Conservation (phyloP, 53 echinoderm and acorn worm genomes). For the Henricia sp. region DNA sequence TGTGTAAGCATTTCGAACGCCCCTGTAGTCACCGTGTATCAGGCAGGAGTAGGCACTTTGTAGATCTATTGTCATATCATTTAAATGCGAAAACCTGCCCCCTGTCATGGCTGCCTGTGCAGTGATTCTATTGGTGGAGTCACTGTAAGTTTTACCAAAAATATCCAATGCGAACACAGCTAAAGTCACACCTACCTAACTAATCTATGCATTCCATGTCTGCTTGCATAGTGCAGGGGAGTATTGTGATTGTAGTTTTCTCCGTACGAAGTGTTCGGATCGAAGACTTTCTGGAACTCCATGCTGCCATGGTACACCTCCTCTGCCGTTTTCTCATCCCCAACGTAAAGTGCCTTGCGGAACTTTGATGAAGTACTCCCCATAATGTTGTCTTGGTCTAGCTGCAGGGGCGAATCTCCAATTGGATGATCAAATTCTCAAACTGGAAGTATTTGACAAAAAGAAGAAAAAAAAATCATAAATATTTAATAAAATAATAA, state of each 20-base stretch:
- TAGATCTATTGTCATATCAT: too few species aligned
- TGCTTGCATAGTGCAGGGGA: conserved; percentile 84
- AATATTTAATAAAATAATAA: not conserved
- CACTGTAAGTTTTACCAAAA: too few species aligned
- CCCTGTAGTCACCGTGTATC: too few species aligned
- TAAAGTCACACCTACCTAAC: conserved; percentile 87
- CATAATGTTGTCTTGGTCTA: conserved; percentile 66
- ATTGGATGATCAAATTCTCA: not conserved
- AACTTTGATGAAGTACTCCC: conserved; percentile 98
- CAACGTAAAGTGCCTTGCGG: conserved; percentile 91
- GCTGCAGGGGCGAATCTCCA: not conserved
- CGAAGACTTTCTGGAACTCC: conserved; percentile 91
- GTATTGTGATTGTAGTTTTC: conserved; percentile 97
- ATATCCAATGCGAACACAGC: too few species aligned
- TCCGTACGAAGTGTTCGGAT: conserved; percentile 91
- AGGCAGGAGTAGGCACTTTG: too few species aligned
- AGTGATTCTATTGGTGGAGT: too few species aligned
- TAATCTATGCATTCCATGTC: conserved; percentile 89
- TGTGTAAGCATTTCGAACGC: too few species aligned
- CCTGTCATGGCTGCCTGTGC: too few species aligned
- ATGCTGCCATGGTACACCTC: conserved; percentile 86
- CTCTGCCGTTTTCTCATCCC: conserved; percentile 92
- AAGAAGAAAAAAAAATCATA: not conserved
- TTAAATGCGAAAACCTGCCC: too few species aligned
- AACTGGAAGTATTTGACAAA: too few species aligned